Evolutionary conservation across 2,888 invertebrate species (phyloP).

Genomic region (Taenaris catops): DNA sequence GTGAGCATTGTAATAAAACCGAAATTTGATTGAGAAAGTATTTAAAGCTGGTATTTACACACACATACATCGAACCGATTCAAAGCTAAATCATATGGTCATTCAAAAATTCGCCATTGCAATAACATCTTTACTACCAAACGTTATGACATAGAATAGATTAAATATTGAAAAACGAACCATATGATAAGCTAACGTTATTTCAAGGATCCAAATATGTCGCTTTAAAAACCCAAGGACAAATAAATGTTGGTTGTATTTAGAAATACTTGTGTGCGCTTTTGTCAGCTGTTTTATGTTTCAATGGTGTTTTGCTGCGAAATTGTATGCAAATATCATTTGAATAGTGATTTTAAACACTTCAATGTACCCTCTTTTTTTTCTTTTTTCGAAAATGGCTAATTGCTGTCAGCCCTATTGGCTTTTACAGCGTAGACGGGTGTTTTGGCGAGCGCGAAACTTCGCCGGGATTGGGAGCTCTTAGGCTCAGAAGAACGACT

Average conservation of each 20-base stretch:
- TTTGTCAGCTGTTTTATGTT: constrained; percentile 14
- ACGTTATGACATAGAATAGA: constrained; percentile 15
- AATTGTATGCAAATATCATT: no score
- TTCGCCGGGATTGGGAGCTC: no score
- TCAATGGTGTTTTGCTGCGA: no score
- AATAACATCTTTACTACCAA: constrained; percentile 15
- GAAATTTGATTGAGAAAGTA: constrained; percentile 14
- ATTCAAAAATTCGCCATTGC: constrained; percentile 14
- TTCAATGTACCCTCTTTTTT: no score
- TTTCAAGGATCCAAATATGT: constrained; percentile 18
- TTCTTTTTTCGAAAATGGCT: no score
- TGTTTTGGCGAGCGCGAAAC: no score
- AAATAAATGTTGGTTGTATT: constrained; percentile 10
- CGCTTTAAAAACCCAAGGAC: constrained; percentile 12
- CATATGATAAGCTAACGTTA: constrained; percentile 23
- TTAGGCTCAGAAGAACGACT: no score
- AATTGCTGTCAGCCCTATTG: no score
- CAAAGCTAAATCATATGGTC: constrained; percentile 62
- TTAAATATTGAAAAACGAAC: constrained; percentile 6
- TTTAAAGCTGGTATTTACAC: constrained; percentile 37
- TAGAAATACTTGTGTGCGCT: constrained; percentile 14
- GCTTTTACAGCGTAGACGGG: no score
- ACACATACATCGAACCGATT: constrained; percentile 43
- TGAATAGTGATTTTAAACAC: no score
- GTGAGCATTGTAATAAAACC: fast-evolving